These are phyloP conservation scores for Malthinus flaveolus DNA, from an alignment of 2,888 invertebrate species.

Conservation along the genomic window DNA sequence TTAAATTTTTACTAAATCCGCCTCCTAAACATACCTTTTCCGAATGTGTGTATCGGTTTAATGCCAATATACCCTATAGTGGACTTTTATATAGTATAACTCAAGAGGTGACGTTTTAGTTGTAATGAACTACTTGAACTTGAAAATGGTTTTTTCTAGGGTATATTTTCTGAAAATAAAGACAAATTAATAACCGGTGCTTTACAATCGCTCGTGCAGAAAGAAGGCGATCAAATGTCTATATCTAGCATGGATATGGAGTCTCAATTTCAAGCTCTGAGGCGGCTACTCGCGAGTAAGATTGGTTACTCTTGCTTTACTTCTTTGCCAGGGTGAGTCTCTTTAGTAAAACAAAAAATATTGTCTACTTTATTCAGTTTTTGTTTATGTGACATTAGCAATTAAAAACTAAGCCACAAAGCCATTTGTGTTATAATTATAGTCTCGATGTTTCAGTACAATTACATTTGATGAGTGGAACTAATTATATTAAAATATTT, in stretches of 20 bases:
- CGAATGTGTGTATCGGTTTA: conserved; percentile 91
- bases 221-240: conserved; percentile 66
- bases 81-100: conserved; percentile 95
- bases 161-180: conserved; percentile 96
- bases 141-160: conserved; percentile 62
- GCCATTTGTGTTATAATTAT: background rate
- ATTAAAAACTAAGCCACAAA: too few relatives aligned
- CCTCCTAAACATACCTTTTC: conserved; percentile 67
- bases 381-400: too few relatives aligned
- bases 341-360: too few relatives aligned
- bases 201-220: conserved; percentile 79
- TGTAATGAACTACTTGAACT: background rate
- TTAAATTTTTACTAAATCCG: conserved; percentile 74
- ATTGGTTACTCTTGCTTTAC: conserved; percentile 97
- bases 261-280: conserved; percentile 92
- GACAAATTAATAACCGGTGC: conserved; percentile 94
- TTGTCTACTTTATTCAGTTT: too few relatives aligned
- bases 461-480: background rate
- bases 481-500: background rate
- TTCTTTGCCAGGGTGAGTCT: conserved; percentile 73
- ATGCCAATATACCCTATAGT: conserved; percentile 96
- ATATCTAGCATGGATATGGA: conserved; percentile 78
- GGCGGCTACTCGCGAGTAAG: conserved; percentile 94
- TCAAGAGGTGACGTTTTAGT: conserved; percentile 71
- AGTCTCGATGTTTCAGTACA: background rate